These are phyloP conservation scores for Macropus fuliginosus DNA, from an alignment of 2,797 vertebrate genomes.

Conservation along the genomic window DNA sequence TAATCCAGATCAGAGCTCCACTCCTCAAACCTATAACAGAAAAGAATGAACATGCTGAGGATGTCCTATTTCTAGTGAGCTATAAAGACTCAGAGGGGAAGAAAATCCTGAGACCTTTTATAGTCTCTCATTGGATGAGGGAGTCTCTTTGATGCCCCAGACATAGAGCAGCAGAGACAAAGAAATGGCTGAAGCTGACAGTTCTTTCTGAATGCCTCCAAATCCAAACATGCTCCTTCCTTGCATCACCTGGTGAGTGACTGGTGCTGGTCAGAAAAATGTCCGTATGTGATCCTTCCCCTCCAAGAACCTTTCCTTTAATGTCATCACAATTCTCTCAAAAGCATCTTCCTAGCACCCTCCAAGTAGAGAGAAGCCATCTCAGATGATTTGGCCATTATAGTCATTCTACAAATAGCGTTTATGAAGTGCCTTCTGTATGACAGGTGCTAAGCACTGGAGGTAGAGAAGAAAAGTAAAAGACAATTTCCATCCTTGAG, in stretches of 20 bases:
- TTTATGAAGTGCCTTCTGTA: not conserved
- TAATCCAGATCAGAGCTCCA: not conserved
- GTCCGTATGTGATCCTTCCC: not conserved
- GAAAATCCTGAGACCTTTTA: not conserved
- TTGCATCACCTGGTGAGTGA: not conserved
- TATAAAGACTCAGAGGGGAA: not conserved
- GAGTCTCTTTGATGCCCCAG: not conserved
- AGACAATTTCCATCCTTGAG: not conserved
- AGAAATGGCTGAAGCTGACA: not conserved
- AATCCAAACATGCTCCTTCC: not conserved
- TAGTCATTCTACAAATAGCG: not conserved
- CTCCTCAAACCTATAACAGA: not conserved
- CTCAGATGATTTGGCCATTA: not conserved
- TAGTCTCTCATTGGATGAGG: not conserved
- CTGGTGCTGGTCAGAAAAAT: not conserved
- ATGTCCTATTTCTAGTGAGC: not conserved
- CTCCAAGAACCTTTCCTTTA: not conserved
- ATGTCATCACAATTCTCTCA: not conserved
- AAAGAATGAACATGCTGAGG: not conserved
- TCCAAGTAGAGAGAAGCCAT: not conserved
- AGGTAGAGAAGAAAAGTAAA: not conserved
- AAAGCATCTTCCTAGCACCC: not conserved
- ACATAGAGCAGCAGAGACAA: not conserved
- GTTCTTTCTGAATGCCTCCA: not conserved
- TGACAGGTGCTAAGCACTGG: not conserved